phyloP scores from a whole-genome alignment of 2,113 vertebrate genomes.

The Misgurnus mizolepis region DNA sequence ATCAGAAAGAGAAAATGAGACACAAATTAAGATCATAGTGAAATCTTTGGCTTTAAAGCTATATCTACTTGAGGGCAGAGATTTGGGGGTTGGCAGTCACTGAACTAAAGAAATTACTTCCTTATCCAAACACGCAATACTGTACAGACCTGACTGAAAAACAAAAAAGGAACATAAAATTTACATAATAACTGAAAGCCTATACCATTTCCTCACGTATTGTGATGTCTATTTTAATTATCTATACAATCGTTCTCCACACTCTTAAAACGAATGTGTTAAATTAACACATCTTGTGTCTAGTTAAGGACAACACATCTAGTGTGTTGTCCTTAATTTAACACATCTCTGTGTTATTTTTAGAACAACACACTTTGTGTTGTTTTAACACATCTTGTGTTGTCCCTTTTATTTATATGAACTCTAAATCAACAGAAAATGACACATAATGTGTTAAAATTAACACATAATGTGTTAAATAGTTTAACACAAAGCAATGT shows the following conservation, averaged over 20 bases:
- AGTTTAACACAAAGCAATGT: too few species aligned
- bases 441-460: too few species aligned
- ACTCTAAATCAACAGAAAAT: too few species aligned
- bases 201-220: background rate
- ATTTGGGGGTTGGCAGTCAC: background rate
- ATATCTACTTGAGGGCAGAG: constrained; percentile 21
- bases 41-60: constrained; percentile 31
- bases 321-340: too few species aligned
- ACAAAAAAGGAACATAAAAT: constrained; percentile 13
- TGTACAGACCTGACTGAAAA: background rate
- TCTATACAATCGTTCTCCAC: background rate
- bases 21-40: background rate
- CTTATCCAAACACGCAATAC: background rate
- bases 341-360: too few species aligned
- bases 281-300: too few species aligned
- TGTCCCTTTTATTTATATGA: too few species aligned
- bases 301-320: too few species aligned
- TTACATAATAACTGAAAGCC: constrained; percentile 19
- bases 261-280: too few species aligned
- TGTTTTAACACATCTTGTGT: too few species aligned
- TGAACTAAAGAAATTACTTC: constrained; percentile 17
- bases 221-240: background rate
- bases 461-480: too few species aligned
- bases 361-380: too few species aligned
- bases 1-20: background rate